Evolutionary conservation across 2,888 invertebrate species (phyloP), one percentile per base, ranked within the genome.

Genomic region (Phanerotoma sp.): DNA sequence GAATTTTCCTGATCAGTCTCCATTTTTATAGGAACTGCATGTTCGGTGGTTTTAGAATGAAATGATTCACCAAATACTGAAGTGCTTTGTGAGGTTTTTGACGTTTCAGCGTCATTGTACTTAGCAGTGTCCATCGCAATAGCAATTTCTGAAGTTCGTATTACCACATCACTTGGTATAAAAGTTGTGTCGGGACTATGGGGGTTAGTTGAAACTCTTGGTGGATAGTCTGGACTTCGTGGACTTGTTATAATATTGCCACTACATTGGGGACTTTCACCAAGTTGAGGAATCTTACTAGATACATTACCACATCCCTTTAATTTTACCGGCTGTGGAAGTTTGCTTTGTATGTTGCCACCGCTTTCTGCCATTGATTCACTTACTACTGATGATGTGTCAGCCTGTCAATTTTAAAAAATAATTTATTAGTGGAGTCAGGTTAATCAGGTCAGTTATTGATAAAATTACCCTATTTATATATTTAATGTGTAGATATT

Each of bases 221-320:
- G 73, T 9, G 75, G 76, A 60, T 73, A 76, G 51, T 77, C 77
- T 6, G 75, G 75, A 60, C 76, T 75, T 52, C 70, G 66, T n/a
- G 76, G 75, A 57, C 76, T 75, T 11, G 61, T 65, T n/a, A 70
- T 60, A 30, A 70, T 64, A 40, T 71, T 66, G 3, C 71, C 72
- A 51, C 58, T 63, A 38, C 70, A 70, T 38, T 71, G 70, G 1
- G 73, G 72, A 44, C 74, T 75, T 45, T 75, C 74, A 2, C 72
- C 75, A 9, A 74, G 52, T 48, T 69, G 70, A 0, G 75, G 74
- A n/a, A 66, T 73, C 16, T 68, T 72, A 35, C 66, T 69, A 11
- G 69, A 67, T n/a, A 68, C 70, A 45, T 70, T 73, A 11, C 68
- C 63, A 42, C 69, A 70, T 50, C 69, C 72, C 15, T 73, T 71